A percentile compares a stretch with the other conserved stretches of the same genome.
phyloP scores from a whole-genome alignment of 2,113 vertebrate species.

The Perognathus longimembris region DNA sequence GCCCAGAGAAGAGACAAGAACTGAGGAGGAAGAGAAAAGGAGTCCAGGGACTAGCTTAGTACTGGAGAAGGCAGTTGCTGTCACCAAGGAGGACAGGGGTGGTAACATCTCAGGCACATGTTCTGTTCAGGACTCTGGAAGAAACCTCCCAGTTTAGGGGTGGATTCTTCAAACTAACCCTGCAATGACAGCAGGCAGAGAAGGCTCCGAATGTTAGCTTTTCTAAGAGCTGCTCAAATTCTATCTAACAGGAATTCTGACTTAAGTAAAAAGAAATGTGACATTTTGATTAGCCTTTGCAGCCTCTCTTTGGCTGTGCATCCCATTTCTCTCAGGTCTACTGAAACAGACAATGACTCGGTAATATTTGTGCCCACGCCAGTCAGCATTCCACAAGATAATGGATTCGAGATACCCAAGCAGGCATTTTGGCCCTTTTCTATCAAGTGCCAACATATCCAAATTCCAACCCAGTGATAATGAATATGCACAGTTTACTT shows the following conservation, averaged over 20 bases:
- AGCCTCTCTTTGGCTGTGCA: background rate
- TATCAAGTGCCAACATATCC: background rate
- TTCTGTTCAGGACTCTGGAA: background rate
- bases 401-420: slow-evolving; percentile 14
- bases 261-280: slow-evolving; percentile 3
- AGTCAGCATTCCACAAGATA: background rate
- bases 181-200: background rate
- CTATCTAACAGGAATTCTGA: background rate
- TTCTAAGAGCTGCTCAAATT: background rate
- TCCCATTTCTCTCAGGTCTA: slow-evolving; percentile 25
- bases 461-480: background rate
- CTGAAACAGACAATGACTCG: slow-evolving; percentile 40
- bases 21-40: background rate
- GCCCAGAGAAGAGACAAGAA: background rate
- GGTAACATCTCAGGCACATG: background rate
- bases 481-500: background rate
- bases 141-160: background rate
- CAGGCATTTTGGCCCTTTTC: background rate
- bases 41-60: background rate
- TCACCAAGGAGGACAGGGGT: background rate
- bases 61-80: background rate
- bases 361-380: background rate
- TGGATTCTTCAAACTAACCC: background rate
- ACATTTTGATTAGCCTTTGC: slow-evolving; percentile 28
- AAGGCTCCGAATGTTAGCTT: background rate